These are phyloP conservation scores for Limnephilus rhombicus DNA, from an alignment of 2,888 invertebrate genomes.

Conservation along the genomic window DNA sequence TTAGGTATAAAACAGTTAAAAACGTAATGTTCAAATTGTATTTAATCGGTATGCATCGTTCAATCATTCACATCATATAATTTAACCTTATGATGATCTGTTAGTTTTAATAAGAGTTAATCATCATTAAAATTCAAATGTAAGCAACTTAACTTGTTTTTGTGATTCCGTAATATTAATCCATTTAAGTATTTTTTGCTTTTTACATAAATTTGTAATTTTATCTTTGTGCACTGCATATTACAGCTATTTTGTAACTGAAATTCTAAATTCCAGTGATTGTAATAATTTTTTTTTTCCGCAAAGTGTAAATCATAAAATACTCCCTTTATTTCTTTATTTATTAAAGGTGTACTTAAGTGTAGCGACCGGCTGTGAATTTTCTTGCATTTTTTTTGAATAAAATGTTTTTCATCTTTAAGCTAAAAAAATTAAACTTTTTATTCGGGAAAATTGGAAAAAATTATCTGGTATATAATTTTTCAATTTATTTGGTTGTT, in stretches of 20 bases:
- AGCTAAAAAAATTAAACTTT: neutral
- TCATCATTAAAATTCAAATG: neutral
- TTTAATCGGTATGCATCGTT: neutral
- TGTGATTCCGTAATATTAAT: neutral
- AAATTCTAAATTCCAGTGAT: neutral
- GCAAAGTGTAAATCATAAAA: neutral
- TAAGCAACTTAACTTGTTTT: neutral
- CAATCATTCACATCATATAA: neutral
- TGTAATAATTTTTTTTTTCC: neutral
- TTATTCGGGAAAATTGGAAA: neutral
- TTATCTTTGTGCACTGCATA: neutral
- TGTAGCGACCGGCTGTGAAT: neutral
- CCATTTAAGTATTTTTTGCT: neutral
- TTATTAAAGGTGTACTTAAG: neutral
- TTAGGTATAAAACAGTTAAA: neutral
- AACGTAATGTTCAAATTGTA: constrained; percentile 1
- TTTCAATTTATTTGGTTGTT: neutral
- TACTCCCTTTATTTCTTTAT: neutral
- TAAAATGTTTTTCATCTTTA: neutral
- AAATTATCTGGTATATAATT: neutral
- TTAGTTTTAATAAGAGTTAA: neutral
- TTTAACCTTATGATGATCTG: neutral
- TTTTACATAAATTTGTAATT: constrained; percentile 1
- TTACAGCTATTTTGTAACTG: neutral
- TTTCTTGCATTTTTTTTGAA: neutral